phyloP scores from a whole-genome alignment of 1,140 invertebrate species.

The Triops longicaudatus region DNA sequence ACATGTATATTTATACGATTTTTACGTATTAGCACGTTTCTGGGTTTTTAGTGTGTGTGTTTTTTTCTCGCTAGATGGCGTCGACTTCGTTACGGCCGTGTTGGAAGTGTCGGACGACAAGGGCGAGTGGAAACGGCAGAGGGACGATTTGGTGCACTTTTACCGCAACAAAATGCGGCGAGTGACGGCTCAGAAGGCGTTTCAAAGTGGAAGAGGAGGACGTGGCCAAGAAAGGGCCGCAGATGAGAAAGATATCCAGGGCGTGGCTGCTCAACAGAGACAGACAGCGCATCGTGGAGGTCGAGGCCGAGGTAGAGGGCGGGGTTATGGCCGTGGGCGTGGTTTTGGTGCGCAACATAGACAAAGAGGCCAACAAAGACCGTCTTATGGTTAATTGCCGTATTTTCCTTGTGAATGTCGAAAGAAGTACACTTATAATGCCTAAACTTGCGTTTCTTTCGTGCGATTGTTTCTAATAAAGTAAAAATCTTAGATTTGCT shows the following conservation, averaged over 20 bases:
- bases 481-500: no score
- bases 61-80: slow-evolving; percentile 15
- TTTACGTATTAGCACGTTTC: not conserved
- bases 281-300: not conserved
- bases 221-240: not conserved
- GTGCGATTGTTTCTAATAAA: no score
- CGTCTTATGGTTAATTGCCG: not conserved
- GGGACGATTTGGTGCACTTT: slow-evolving; percentile 19
- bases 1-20: not conserved
- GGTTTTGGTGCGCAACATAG: not conserved
- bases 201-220: not conserved
- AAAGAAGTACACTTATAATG: not conserved
- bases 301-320: not conserved
- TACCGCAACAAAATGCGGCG: slow-evolving; percentile 23
- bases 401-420: not conserved
- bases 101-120: not conserved
- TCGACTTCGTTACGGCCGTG: slow-evolving; percentile 2
- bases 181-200: not conserved
- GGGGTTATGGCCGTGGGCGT: not conserved
- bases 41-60: not conserved
- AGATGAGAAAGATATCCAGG: not conserved
- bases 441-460: not conserved
- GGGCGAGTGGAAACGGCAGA: not conserved
- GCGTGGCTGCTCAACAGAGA: not conserved
- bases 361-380: not conserved